These are phyloP conservation scores for Lepidocolaptes lacrymiger DNA, from an alignment of 2,797 vertebrate genomes.

Conservation along the genomic window DNA sequence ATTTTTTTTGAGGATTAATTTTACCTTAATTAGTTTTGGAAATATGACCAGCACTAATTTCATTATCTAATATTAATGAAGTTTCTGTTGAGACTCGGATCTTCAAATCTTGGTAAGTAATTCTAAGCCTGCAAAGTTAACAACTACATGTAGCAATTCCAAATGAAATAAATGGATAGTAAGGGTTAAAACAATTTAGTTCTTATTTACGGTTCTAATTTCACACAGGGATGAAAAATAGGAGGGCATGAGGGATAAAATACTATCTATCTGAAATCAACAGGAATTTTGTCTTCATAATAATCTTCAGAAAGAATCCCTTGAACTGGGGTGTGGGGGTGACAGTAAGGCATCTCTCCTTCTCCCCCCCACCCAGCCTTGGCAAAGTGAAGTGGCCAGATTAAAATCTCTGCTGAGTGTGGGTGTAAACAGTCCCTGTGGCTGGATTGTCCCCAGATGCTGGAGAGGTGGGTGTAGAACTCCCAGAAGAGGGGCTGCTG, in stretches of 20 bases:
- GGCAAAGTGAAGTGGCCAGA: accelerated
- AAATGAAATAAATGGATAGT: background rate
- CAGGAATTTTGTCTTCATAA: background rate
- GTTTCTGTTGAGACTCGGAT: background rate
- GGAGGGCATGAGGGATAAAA: background rate
- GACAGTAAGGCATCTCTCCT: accelerated
- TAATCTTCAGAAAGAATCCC: background rate
- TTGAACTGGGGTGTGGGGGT: background rate
- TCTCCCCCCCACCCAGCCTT: background rate
- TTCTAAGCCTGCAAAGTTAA: background rate
- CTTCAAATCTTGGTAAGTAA: background rate
- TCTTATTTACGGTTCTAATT: background rate
- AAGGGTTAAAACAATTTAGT: background rate
- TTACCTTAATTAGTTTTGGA: background rate
- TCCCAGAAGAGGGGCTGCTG: too few relatives aligned
- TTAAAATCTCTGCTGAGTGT: background rate
- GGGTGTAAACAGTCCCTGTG: background rate
- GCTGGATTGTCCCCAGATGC: background rate
- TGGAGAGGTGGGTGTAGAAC: background rate
- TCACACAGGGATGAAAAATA: background rate
- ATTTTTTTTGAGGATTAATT: background rate
- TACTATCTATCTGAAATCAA: background rate
- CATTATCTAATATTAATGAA: background rate
- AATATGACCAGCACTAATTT: background rate
- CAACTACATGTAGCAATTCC: background rate